A percentile compares a stretch with the other conserved stretches of the same genome.
phyloP scores from a whole-genome alignment of 2,797 vertebrate species.

The Vespertilio murinus region DNA sequence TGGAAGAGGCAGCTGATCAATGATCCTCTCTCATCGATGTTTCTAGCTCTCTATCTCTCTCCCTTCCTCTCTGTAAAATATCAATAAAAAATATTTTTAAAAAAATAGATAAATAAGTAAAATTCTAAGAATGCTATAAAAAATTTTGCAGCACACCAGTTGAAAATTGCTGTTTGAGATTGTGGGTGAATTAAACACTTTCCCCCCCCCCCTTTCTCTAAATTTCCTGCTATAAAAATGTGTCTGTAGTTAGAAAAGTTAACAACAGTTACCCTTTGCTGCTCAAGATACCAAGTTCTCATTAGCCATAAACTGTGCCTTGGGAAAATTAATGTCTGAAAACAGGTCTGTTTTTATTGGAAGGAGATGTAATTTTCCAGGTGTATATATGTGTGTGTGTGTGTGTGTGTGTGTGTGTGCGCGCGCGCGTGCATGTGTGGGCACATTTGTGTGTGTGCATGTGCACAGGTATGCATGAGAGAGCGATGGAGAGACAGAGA shows the following conservation, averaged over 20 bases:
- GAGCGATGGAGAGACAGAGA: background rate
- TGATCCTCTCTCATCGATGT: background rate
- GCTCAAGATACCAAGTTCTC: background rate
- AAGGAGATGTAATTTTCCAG: background rate
- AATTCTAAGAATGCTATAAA: too few species aligned
- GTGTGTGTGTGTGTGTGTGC: too few species aligned
- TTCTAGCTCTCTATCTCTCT: too few species aligned
- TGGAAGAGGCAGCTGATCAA: background rate
- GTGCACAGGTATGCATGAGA: background rate
- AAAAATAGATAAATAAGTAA: too few species aligned
- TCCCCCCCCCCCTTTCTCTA: background rate
- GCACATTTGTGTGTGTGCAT: too few species aligned
- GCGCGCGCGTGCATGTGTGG: too few species aligned
- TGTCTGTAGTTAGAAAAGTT: slow-evolving; percentile 25
- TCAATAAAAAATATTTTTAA: too few species aligned
- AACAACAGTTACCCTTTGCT: background rate
- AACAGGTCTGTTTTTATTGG: background rate
- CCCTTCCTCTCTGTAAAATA: too few species aligned
- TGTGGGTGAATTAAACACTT: background rate
- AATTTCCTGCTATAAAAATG: background rate
- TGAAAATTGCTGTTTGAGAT: background rate
- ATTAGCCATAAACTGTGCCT: background rate
- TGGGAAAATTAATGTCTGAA: background rate
- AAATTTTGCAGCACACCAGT: too few species aligned
- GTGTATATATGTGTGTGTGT: background rate